Percentiles rank a stretch among this genome's conserved stretches.
phyloP scores from a whole-genome alignment of 2,113 vertebrate genomes.

The Cettia cetti region DNA sequence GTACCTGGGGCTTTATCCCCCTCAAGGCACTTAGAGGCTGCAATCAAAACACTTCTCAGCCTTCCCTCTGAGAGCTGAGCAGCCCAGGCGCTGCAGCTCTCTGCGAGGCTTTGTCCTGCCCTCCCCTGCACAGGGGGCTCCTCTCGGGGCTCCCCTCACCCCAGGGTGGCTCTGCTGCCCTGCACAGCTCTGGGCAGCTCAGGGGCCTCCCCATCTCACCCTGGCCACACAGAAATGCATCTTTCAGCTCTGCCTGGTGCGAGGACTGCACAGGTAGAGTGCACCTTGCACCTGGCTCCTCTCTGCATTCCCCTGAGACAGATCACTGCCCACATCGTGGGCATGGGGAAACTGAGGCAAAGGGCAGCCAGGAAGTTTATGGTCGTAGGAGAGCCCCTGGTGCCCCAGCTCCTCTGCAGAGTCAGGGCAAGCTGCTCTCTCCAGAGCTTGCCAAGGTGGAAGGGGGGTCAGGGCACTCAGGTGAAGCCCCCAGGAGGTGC shows the following conservation, averaged over 20 bases:
- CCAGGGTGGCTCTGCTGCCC: fast-evolving
- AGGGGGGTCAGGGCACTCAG: background rate
- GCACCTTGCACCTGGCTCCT: too few species aligned
- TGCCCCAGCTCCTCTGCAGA: background rate
- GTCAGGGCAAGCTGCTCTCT: background rate
- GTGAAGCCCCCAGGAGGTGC: background rate
- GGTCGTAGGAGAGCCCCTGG: background rate
- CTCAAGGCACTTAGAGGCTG: background rate
- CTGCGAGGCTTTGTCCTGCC: background rate
- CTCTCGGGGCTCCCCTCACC: background rate
- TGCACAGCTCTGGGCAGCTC: background rate
- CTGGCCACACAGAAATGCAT: background rate
- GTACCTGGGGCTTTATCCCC: background rate
- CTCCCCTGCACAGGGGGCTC: fast-evolving
- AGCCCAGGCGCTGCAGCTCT: background rate
- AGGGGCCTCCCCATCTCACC: fast-evolving
- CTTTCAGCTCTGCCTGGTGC: background rate
- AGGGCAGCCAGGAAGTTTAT: background rate
- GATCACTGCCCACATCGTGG: background rate
- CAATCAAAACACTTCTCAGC: conserved; percentile 17
- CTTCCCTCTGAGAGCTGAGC: background rate
- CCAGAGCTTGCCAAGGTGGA: background rate
- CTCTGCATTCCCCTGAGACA: too few species aligned
- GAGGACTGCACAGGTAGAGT: background rate
- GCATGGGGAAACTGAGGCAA: background rate